Conservation (phyloP, 2,113 vertebrate genomes). For the Pteronura brasiliensis region DNA sequence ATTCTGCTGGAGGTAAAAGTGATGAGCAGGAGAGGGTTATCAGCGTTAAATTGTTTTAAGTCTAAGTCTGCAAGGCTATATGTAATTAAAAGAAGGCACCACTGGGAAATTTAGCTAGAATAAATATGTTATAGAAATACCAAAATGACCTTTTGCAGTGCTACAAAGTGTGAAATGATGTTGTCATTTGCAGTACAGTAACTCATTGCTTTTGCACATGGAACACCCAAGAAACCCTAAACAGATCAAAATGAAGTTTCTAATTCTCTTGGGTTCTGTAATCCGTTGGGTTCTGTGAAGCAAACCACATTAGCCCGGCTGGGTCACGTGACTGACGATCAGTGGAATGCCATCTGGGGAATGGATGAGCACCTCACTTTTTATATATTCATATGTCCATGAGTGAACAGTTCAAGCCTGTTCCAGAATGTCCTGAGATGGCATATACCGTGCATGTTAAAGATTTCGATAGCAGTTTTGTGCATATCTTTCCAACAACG, state of each 20-base stretch:
- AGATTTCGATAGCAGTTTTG: constrained; percentile 47
- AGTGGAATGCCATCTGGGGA: neutral
- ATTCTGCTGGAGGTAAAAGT: constrained; percentile 52
- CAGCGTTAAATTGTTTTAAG: constrained; percentile 38
- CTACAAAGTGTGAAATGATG: neutral
- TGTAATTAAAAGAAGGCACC: constrained; percentile 14
- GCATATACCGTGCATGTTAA: constrained; percentile 29
- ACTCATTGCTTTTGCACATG: constrained; percentile 9
- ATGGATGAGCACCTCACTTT: neutral
- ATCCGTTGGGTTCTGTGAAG: neutral
- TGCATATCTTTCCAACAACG: constrained; percentile 61
- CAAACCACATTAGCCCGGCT: neutral
- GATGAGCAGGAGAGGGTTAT: constrained; percentile 38
- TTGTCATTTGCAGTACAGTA: neutral
- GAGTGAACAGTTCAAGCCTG: constrained; percentile 49
- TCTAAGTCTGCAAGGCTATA: constrained; percentile 52
- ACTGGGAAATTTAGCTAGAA: constrained; percentile 43
- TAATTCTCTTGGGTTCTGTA: neutral
- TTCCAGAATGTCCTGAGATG: constrained; percentile 30
- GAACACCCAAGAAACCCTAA: neutral
- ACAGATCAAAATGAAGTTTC: constrained; percentile 34
- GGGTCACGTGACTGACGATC: neutral
- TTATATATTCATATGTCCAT: neutral
- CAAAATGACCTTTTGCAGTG: constrained; percentile 43
- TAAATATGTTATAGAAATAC: constrained; percentile 45